These are phyloP conservation scores for Sminthopsis crassicaudata DNA, from an alignment of 2,113 vertebrate genomes.

Conservation along the genomic window DNA sequence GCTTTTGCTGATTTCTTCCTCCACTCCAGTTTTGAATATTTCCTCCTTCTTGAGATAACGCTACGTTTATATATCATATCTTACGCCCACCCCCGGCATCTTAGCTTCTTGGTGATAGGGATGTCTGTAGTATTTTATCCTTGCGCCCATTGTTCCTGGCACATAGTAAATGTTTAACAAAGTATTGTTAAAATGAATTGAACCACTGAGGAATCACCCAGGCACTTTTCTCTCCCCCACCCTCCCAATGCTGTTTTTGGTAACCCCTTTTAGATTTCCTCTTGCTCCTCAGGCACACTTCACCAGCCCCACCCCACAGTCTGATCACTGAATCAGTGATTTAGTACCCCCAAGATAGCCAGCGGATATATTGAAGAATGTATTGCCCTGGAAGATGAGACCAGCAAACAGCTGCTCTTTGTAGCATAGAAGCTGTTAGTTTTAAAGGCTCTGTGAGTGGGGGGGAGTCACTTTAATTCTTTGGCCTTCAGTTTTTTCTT, in stretches of 20 bases:
- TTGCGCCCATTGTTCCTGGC: background rate
- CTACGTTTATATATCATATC: background rate
- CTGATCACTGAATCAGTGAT: slow-evolving; percentile 21
- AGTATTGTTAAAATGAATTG: background rate
- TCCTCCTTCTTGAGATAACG: background rate
- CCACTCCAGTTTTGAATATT: background rate
- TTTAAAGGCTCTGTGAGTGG: background rate
- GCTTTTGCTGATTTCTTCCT: background rate
- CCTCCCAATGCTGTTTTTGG: slow-evolving; percentile 4
- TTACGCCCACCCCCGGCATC: background rate
- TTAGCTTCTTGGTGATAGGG: background rate
- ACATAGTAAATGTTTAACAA: background rate
- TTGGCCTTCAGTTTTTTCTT: background rate
- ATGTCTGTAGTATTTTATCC: background rate
- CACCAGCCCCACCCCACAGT: slow-evolving; percentile 33
- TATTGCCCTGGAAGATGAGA: slow-evolving; percentile 30
- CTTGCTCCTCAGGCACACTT: background rate
- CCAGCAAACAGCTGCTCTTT: background rate
- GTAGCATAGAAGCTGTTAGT: background rate
- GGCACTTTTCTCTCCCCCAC: slow-evolving; percentile 9
- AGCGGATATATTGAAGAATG: slow-evolving; percentile 11
- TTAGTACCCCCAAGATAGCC: slow-evolving; percentile 37
- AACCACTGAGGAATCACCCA: slow-evolving; percentile 67
- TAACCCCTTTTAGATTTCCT: background rate
- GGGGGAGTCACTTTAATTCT: background rate